Percentiles rank a stretch among this genome's conserved stretches.
These are phyloP conservation scores for Acromyrmex heyeri DNA, from an alignment of 1,140 invertebrate species.

Conservation along the genomic window DNA sequence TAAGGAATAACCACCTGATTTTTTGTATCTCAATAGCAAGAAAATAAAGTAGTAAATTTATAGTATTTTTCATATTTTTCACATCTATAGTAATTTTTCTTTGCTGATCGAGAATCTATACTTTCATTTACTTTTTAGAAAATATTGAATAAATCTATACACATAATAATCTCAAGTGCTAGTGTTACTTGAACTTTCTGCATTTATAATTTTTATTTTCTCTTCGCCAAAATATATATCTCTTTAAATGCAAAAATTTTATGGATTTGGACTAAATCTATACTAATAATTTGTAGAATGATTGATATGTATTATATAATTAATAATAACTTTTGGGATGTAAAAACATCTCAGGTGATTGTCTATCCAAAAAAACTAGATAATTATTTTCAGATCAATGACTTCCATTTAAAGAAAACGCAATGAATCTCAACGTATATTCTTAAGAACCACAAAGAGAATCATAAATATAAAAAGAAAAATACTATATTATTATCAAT, in stretches of 20 bases:
- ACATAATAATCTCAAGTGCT: too few species aligned
- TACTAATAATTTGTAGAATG: too few species aligned
- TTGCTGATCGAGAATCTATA: not conserved
- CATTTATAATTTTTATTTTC: too few species aligned
- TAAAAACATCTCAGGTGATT: not conserved
- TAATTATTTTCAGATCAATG: not conserved
- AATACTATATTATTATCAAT: not conserved
- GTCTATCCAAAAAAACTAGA: not conserved
- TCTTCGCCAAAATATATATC: too few species aligned
- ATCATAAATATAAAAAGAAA: not conserved
- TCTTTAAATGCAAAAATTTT: too few species aligned
- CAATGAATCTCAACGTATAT: not conserved
- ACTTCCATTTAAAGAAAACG: not conserved
- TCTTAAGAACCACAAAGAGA: not conserved
- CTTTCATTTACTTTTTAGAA: not conserved
- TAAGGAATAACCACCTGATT: not conserved
- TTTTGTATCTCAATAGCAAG: not conserved
- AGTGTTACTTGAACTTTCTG: too few species aligned
- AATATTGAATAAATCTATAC: too few species aligned
- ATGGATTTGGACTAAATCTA: too few species aligned
- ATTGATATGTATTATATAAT: not conserved
- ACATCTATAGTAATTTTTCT: not conserved
- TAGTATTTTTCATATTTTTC: not conserved
- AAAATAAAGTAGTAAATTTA: not conserved
- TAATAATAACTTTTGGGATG: slow-evolving; percentile 3